Evolutionary conservation across 1,140 invertebrate species (phyloP).

Genomic region (Trichoplusia ni): DNA sequence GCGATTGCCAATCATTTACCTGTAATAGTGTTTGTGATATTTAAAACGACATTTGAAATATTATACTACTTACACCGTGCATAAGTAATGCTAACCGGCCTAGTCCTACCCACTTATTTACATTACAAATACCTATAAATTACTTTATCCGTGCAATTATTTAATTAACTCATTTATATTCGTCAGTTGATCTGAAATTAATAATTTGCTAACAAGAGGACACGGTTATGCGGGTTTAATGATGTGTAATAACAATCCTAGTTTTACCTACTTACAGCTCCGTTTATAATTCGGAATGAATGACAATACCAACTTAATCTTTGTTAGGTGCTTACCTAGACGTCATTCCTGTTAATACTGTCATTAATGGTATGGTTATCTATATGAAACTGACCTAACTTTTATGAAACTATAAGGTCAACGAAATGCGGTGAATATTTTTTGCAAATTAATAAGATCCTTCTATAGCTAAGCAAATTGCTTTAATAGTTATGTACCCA

Average conservation of each 20-base stretch:
- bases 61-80: background rate
- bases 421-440: too few species aligned
- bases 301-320: too few species aligned
- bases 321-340: too few species aligned
- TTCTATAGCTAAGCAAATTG: too few species aligned
- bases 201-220: background rate
- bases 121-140: background rate
- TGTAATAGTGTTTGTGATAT: constrained; percentile 20
- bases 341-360: too few species aligned
- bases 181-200: background rate
- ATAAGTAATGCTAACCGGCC: background rate
- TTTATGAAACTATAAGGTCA: too few species aligned
- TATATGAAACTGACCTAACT: too few species aligned
- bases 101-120: background rate
- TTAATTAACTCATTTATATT: constrained; percentile 5
- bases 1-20: constrained; percentile 30
- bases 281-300: too few species aligned
- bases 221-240: background rate
- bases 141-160: background rate
- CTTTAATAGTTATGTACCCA: too few species aligned
- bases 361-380: too few species aligned
- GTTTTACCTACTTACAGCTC: background rate
- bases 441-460: too few species aligned
- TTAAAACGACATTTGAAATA: constrained; percentile 6
- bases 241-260: background rate